Evolutionary conservation across 2,113 vertebrate genomes (phyloP), one percentile per base, ranked within the genome.

Genomic region (Turnix velox): DNA sequence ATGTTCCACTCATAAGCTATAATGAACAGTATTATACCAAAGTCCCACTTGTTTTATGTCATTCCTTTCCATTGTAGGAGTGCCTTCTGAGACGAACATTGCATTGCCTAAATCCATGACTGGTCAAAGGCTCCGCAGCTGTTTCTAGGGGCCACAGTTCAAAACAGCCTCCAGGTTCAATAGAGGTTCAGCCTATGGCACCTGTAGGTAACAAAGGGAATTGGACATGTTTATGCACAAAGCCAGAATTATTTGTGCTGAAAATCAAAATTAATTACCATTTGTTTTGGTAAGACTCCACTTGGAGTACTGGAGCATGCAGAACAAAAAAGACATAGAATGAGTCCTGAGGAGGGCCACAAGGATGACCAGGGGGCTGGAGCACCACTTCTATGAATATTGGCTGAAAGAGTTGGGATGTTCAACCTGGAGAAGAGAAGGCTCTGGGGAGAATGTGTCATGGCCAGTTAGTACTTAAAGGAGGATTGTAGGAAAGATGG

Each of bases 61-160:
- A 14, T 75, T 87, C 15, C 14, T 43, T 8, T 74, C 33, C 43
- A 48, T 3, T 43, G 9, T 17, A 59, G 48, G 8, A 74, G 18
- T 10, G 9, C 2, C 23, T 52, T 52, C 46, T 61, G 33, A 16
- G 43, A 4, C 15, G 10, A 3, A 37, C 12, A 17, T 22, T 63
- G 12, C 39, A 77, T 7, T 1, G 1, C 31, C 30, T 23, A 22
- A 77, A 54, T 39, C 30, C 4, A 1, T 1, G 24, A 2, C 14
- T 67, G 14, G 33, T 62, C 66, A 75, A 39, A 82, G 57, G 20
- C 46, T 58, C 45, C 15, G 39, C 31, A 57, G 20, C 16, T 79
- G 8, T 28, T 78, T 33, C 23, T n/a, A n/a, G 14, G 24, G 10
- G 7, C 35, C 33, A 42, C 4, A 57, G 18, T 10, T 48, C 54